Base-by-base conservation (phyloP, 2,888 invertebrate species). In the Cephus runcator region DNA sequence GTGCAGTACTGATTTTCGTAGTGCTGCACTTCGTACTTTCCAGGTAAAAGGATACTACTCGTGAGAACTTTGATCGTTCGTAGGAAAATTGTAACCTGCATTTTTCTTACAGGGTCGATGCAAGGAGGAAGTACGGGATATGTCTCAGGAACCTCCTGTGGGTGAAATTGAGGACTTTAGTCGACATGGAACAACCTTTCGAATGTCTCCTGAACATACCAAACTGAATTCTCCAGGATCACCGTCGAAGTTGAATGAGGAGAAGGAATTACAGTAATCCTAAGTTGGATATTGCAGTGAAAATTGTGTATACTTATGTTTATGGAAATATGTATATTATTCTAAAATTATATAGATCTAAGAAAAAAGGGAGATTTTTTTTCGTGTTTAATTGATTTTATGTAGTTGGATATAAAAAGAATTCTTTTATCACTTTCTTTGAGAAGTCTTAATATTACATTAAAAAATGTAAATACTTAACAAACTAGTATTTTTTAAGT, bases 161-260 rank as follows among this genome's bases (percentile, higher is more conserved):
- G 76, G 75, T 30, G 81, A 78, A 35, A 76, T 82, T 76, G 81
- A 82, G 69, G 82, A 82, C 69, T 82, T 81, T 76, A 82, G 82
- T 75, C 77, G 81, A 3, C 80, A 82, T 36, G 82, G 82, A 9
- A 81, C 82, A 12, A 81, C 82, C 4, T 79, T 82, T 12, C 74
- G 81, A 3, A 81, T 78, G 69, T 81, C 81, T 69, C 81, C 82
- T 11, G 81, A 81, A 69, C 75, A 79, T 34, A 76, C 79, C 74
- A 75, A n/a, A 56, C 33, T 77, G 12, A 77, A 77, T 75, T 77
- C 77, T 1, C 77, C 77, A 33, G 77, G 75, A n/a, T 77, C 77
- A 12, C 74, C 77, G 11, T 77, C 77, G n/a, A 34, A 56, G 23
- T 56, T 56, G 9, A 56, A 56, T 9, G 56, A 56, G 56, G 56